A percentile compares a stretch with the other conserved stretches of the same genome.
phyloP scores from a whole-genome alignment of 2,113 vertebrate genomes.

The Vulpes lagopus region DNA sequence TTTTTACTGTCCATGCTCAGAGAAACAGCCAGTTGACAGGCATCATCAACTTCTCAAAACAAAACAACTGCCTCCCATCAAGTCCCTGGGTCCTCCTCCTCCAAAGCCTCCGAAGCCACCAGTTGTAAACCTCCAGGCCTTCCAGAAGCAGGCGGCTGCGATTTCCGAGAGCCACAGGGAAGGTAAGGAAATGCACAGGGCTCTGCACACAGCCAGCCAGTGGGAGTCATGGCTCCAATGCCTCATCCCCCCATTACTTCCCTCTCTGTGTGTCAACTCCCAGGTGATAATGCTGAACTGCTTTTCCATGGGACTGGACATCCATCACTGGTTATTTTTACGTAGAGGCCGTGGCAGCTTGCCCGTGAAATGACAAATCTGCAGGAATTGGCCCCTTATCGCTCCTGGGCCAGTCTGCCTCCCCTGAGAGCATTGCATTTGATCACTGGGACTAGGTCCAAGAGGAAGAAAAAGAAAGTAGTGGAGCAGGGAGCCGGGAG shows the following conservation, averaged over 20 bases:
- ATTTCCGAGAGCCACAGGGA: slow-evolving; percentile 12
- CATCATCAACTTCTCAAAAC: slow-evolving; percentile 79
- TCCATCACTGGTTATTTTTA: slow-evolving; percentile 7
- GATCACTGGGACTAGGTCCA: slow-evolving; percentile 66
- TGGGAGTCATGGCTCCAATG: rapidly evolving
- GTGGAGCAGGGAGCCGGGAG: neutral
- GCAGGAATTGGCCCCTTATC: slow-evolving; percentile 54
- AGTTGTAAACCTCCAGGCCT: slow-evolving; percentile 75
- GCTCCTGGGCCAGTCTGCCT: slow-evolving; percentile 4
- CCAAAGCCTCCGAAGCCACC: slow-evolving; percentile 87
- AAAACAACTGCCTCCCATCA: slow-evolving; percentile 82
- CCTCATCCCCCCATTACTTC: neutral
- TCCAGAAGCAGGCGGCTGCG: neutral
- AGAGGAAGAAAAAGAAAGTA: slow-evolving; percentile 67
- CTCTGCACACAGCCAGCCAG: rapidly evolving
- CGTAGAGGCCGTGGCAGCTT: neutral
- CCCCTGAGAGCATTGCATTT: slow-evolving; percentile 30
- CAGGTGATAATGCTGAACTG: neutral
- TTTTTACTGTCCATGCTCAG: slow-evolving; percentile 30
- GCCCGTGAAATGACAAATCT: neutral
- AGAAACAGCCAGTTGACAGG: neutral
- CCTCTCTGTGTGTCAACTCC: neutral
- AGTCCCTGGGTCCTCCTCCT: slow-evolving; percentile 84
- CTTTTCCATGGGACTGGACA: neutral
- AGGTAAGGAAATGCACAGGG: slow-evolving; percentile 55